Evolutionary conservation across 2,797 vertebrate species (phyloP).

Genomic region (Bradypodion pumilum): DNA sequence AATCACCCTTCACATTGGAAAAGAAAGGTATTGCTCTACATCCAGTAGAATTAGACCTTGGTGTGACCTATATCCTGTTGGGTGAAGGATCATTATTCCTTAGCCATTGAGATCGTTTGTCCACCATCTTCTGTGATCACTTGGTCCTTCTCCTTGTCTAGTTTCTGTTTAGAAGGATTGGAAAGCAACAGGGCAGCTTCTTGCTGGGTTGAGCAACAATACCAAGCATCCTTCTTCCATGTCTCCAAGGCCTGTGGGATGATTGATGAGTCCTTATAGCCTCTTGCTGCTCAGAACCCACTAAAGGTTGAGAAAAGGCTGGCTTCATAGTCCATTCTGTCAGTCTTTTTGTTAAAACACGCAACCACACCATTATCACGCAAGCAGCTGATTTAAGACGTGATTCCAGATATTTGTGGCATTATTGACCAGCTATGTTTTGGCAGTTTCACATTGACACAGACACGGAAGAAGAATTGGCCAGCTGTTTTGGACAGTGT

Average conservation of each 20-base stretch:
- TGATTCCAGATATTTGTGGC: conserved; percentile 16
- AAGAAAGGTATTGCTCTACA: too few relatives aligned
- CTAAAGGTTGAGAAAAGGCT: background rate
- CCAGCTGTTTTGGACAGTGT: too few relatives aligned
- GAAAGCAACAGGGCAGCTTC: background rate
- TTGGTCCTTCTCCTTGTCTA: too few relatives aligned
- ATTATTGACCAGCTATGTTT: conserved; percentile 8
- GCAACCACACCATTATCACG: too few relatives aligned
- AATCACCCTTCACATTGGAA: too few relatives aligned
- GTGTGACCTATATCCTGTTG: background rate
- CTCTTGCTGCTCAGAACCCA: background rate
- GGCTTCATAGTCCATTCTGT: background rate
- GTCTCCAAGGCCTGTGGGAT: background rate
- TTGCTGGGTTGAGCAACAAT: background rate
- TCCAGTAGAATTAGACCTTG: too few relatives aligned
- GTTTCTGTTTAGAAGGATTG: too few relatives aligned
- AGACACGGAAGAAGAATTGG: too few relatives aligned
- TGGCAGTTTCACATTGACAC: background rate
- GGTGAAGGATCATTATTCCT: too few relatives aligned
- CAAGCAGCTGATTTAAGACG: conserved; percentile 41
- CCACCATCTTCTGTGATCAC: too few relatives aligned
- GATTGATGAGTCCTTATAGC: background rate
- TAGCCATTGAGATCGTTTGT: too few relatives aligned
- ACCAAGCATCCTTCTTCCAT: background rate
- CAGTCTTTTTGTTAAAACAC: too few relatives aligned